A percentile compares a stretch with the other conserved stretches of the same genome.
Evolutionary conservation across 2,888 invertebrate species (phyloP).

Genomic region (Gastrophysa polygoni): DNA sequence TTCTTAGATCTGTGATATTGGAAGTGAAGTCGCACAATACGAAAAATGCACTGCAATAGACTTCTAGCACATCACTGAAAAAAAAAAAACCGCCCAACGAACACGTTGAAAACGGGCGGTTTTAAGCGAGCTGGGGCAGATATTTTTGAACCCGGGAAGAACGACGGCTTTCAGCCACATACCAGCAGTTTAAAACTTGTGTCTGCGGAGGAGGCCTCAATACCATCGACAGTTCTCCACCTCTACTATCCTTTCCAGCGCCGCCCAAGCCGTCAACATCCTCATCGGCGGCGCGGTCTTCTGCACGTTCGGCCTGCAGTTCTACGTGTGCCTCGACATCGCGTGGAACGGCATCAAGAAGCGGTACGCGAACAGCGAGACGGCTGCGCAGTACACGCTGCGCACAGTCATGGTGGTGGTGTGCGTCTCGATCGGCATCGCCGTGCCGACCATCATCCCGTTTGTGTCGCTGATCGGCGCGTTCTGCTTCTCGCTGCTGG

Average conservation of each 20-base stretch:
- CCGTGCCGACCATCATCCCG: slow-evolving; percentile 86
- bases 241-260: slow-evolving; percentile 61
- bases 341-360: slow-evolving; percentile 85
- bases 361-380: slow-evolving; percentile 64
- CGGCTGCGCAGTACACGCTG: slow-evolving; percentile 77
- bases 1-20: too few relatives aligned
- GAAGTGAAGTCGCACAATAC: too few relatives aligned
- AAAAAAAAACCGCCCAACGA: too few relatives aligned
- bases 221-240: too few relatives aligned
- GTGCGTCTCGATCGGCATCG: slow-evolving; percentile 80
- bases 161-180: too few relatives aligned
- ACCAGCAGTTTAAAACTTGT: too few relatives aligned
- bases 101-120: too few relatives aligned
- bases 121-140: too few relatives aligned
- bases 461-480: slow-evolving; percentile 94
- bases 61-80: too few relatives aligned
- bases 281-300: slow-evolving; percentile 89
- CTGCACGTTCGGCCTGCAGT: slow-evolving; percentile 94
- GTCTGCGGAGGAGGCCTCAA: too few relatives aligned
- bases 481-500: slow-evolving; percentile 89
- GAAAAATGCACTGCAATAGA: too few relatives aligned
- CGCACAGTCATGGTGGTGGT: slow-evolving; percentile 69
- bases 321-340: slow-evolving; percentile 94
- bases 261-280: slow-evolving; percentile 85
- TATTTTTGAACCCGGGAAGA: too few relatives aligned